These are phyloP conservation scores for Sebastolobus altivelis DNA, from an alignment of 2,797 vertebrate genomes.

Conservation along the genomic window DNA sequence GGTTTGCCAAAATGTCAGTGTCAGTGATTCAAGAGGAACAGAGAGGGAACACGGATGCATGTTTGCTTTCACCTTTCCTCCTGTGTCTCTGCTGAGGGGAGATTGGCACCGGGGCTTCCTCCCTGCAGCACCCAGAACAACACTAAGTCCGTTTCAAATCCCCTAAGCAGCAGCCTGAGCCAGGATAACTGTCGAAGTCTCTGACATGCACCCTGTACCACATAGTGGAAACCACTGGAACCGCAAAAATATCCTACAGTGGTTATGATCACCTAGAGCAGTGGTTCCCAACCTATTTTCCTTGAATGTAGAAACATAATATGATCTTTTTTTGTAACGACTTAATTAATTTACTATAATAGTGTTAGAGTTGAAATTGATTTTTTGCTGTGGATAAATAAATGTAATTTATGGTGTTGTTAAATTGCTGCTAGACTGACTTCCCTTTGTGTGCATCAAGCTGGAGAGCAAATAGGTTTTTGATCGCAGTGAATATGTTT, in stretches of 20 bases:
- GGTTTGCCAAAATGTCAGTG: slow-evolving; percentile 66
- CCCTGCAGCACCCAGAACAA: slow-evolving; percentile 50
- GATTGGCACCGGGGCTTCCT: slow-evolving; percentile 35
- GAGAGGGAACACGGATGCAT: slow-evolving; percentile 40
- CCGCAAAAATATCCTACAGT: not conserved
- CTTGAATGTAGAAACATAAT: too few species aligned
- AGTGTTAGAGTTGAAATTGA: too few species aligned
- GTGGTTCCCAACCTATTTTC: too few species aligned
- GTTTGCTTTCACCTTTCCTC: slow-evolving; percentile 56
- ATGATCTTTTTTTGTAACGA: too few species aligned
- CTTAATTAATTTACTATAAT: too few species aligned
- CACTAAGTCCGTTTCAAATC: slow-evolving; percentile 56
- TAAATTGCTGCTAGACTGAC: too few species aligned
- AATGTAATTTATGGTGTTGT: too few species aligned
- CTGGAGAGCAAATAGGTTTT: too few species aligned
- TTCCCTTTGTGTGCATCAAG: too few species aligned
- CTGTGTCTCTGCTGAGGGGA: slow-evolving; percentile 38
- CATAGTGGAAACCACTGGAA: not conserved
- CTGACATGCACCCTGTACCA: slow-evolving; percentile 28
- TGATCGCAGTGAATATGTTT: too few species aligned
- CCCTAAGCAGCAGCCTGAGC: slow-evolving; percentile 48
- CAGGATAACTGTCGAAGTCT: slow-evolving; percentile 29
- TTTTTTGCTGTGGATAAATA: too few species aligned
- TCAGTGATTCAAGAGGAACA: slow-evolving; percentile 56
- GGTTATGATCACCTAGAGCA: slow-evolving; percentile 2